Evolutionary conservation across 2,888 invertebrate genomes (phyloP), one percentile per base, ranked within the genome.

Genomic region (Drosophila anomalata): DNA sequence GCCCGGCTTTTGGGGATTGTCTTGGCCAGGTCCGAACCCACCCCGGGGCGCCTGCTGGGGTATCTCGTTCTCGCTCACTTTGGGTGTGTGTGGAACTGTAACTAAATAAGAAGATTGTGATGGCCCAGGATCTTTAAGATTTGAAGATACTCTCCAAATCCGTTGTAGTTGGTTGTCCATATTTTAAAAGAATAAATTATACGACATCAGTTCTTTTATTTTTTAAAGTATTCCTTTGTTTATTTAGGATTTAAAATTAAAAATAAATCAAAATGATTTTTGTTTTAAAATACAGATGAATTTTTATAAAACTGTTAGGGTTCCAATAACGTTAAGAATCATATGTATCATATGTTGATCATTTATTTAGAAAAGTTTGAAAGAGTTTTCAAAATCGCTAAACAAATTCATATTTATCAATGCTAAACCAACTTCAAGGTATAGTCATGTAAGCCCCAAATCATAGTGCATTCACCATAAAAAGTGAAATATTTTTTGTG

Each of bases 1-100:
- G 72, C 59, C 66, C 53, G 78, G 59, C 75, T 75, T 75, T 33
- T 29, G 54, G 46, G 82, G 75, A 81, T 82, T 81, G 82, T 76
- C 82, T 85, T 85, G 86, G 86, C 80, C 80, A 79, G 85, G 82
- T 79, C 75, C 70, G 46, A 29, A 61, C 50, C 75, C 53, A 73
- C 76, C 77, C 74, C 73, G 73, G 79, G 68, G 66, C 66, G 74
- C 67, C 73, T 58, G 72, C 71, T 74, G 66, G 70, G 65, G 42
- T 47, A 14, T 48, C 48, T 54, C 33, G 41, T 31, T 51, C 54
- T 46, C 52, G 58, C 56, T 59, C 36, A 53, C 48, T 67, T 65
- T 75, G 65, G 48, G 73, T 81, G 72, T 71, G 65, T 74, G 77
- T 86, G 77, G 78, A 82, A 87, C 87, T 86, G 88, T 88, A 86